A percentile compares a stretch with the other conserved stretches of the same genome.
Conservation (phyloP, 2,113 vertebrate species). For the Sciurus niger region DNA sequence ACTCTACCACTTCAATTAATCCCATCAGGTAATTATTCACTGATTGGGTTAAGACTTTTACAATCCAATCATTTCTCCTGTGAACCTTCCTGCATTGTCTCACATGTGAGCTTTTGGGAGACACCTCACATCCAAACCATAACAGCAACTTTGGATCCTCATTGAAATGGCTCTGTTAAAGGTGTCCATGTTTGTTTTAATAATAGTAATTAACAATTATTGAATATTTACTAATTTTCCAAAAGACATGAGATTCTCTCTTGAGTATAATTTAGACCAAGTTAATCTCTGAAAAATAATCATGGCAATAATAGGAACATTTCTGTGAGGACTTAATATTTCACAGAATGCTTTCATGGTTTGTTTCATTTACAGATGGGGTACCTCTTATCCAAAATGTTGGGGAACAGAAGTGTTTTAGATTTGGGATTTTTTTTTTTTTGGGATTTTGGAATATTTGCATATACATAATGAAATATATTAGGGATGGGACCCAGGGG, state of each 20-base stretch:
- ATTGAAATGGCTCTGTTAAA: background rate
- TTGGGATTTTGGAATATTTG: background rate
- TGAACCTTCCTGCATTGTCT: too few relatives aligned
- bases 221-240: background rate
- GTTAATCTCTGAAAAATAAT: conserved; percentile 14
- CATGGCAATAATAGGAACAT: background rate
- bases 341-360: background rate
- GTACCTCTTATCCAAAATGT: background rate
- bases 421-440: too few relatives aligned
- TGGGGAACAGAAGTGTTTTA: background rate
- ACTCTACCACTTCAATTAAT: too few relatives aligned
- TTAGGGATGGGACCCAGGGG: background rate
- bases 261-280: conserved; percentile 5
- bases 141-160: background rate
- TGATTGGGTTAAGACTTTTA: too few relatives aligned
- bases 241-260: background rate
- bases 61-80: too few relatives aligned
- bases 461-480: background rate
- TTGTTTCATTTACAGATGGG: background rate
- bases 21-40: too few relatives aligned
- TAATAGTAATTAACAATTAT: background rate
- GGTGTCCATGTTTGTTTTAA: background rate
- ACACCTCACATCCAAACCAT: too few relatives aligned
- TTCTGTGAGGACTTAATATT: background rate
- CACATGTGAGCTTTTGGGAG: too few relatives aligned